Percentiles rank a stretch among this genome's conserved stretches.
These are phyloP conservation scores for Tachina grossa DNA, from an alignment of 2,888 invertebrate species.

Conservation along the genomic window DNA sequence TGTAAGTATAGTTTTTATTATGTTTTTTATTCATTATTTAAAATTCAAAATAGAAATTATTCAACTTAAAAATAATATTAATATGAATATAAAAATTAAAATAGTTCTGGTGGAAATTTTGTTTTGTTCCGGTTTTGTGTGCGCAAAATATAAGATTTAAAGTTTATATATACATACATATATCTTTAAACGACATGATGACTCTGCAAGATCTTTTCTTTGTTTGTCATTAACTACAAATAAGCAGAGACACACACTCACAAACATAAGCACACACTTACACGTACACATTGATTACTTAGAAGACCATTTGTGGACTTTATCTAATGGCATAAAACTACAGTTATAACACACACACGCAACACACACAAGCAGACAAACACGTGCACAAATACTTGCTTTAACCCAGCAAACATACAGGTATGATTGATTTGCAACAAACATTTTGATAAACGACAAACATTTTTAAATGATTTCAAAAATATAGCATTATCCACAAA, in stretches of 20 bases:
- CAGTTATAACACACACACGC: slow-evolving; percentile 39
- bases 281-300: slow-evolving; percentile 23
- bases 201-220: slow-evolving; percentile 45
- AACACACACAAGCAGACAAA: neutral
- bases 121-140: neutral
- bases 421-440: no score
- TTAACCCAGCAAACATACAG: neutral
- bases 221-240: neutral
- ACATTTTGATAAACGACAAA: no score
- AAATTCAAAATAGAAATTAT: neutral
- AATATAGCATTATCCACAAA: no score
- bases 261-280: neutral
- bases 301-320: slow-evolving; percentile 71
- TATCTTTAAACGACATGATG: slow-evolving; percentile 64
- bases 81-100: neutral
- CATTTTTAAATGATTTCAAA: no score
- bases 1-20: slow-evolving; percentile 85
- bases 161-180: neutral
- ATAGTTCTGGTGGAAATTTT: neutral
- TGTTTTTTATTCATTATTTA: neutral
- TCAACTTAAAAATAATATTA: neutral
- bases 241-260: neutral
- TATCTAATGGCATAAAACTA: slow-evolving; percentile 70
- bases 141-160: neutral
- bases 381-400: slow-evolving; percentile 8